phyloP scores from a whole-genome alignment of 2,113 vertebrate genomes.

The Chrysemys picta region DNA sequence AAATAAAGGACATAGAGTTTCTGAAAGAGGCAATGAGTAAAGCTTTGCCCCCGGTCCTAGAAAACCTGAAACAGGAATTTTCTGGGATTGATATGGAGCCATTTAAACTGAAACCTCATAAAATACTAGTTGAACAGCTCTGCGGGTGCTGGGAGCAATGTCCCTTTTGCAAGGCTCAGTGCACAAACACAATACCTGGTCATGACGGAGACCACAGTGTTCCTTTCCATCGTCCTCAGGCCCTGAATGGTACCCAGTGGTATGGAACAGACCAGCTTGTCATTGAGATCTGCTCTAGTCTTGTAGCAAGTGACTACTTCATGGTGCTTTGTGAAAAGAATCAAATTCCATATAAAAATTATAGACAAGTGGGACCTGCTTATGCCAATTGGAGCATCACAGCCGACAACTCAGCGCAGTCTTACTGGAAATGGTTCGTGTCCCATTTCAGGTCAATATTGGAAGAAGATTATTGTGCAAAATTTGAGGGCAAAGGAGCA shows the following conservation, averaged over 20 bases:
- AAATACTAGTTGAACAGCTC: constrained; percentile 56
- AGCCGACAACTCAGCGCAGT: constrained; percentile 53
- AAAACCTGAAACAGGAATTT: constrained; percentile 31
- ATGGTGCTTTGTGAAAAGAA: not conserved
- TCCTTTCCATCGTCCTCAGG: constrained; percentile 45
- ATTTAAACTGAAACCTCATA: not conserved
- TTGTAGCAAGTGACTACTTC: not conserved
- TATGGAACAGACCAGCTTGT: not conserved
- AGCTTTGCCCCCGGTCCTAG: constrained; percentile 18
- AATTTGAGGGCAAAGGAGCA: constrained; percentile 13
- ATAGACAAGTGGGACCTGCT: constrained; percentile 48
- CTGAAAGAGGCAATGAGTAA: constrained; percentile 51
- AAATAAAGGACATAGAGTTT: constrained; percentile 61
- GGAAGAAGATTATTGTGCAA: constrained; percentile 50
- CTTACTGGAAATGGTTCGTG: constrained; percentile 82
- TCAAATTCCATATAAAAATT: constrained; percentile 38
- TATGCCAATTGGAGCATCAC: constrained; percentile 73
- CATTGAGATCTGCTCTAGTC: constrained; percentile 53
- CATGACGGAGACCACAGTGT: constrained; percentile 65
- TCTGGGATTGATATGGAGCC: not conserved
- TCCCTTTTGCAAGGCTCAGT: constrained; percentile 69
- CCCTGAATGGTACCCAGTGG: not conserved
- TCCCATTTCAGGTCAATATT: constrained; percentile 70
- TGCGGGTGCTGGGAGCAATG: constrained; percentile 75
- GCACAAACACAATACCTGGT: constrained; percentile 66